Conservation (phyloP, 2,888 invertebrate species). For the Leptopilina myrica region DNA sequence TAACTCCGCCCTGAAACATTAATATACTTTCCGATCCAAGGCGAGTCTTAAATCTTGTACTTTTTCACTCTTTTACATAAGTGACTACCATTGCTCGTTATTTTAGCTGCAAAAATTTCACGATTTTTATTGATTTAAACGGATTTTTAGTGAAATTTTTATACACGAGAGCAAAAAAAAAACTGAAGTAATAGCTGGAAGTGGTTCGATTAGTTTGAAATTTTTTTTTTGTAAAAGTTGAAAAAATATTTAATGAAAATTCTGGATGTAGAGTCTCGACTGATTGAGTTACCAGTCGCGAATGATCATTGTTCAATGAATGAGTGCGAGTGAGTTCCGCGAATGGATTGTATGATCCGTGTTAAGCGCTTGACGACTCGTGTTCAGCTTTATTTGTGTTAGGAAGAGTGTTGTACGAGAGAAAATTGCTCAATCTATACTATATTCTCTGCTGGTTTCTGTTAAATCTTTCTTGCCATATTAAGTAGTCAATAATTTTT, state of each 20-base stretch:
- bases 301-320: conserved; percentile 34
- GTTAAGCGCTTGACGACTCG: conserved; percentile 9
- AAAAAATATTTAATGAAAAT: neutral
- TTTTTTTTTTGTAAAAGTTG: neutral
- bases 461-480: conserved; percentile 14
- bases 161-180: neutral
- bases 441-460: conserved; percentile 36
- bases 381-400: conserved; percentile 48
- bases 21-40: conserved; percentile 31
- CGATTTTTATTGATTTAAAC: neutral
- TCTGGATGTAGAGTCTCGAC: neutral
- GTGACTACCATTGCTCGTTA: conserved; percentile 24
- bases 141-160: neutral
- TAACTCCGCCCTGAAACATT: conserved; percentile 32
- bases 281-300: conserved; percentile 35
- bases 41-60: conserved; percentile 22
- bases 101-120: conserved; percentile 28
- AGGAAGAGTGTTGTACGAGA: conserved; percentile 55
- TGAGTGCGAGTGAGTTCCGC: conserved; percentile 30
- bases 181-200: neutral
- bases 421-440: conserved; percentile 59
- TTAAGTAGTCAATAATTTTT: neutral
- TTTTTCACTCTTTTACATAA: conserved; percentile 37
- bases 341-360: conserved; percentile 25
- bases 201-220: neutral